Conservation (phyloP, 2,797 vertebrate species). For the Rhadinocentrus ornatus region DNA sequence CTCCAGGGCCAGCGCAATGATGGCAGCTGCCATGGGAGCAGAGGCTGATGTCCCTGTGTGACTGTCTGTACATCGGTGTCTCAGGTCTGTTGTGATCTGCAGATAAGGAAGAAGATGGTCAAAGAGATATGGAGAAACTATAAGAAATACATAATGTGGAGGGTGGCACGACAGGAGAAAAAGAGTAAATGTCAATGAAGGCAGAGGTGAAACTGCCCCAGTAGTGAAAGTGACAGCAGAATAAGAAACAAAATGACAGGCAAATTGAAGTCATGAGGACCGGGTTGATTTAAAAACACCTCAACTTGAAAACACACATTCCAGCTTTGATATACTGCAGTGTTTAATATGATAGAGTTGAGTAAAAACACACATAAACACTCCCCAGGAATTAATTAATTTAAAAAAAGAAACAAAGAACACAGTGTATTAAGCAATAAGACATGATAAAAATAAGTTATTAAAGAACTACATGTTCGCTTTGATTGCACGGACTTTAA, state of each 20-base stretch:
- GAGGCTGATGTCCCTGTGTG: conserved; percentile 98
- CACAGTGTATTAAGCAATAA: conserved; percentile 16
- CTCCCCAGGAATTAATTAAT: conserved; percentile 15
- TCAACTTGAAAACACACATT: conserved; percentile 62
- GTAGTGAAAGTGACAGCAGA: conserved; percentile 5
- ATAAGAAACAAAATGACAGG: conserved; percentile 15
- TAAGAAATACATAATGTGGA: not conserved
- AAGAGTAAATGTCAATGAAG: not conserved
- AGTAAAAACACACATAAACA: conserved; percentile 7
- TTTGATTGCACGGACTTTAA: conserved; percentile 52
- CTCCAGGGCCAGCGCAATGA: conserved; percentile 96
- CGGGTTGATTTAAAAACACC: conserved; percentile 59
- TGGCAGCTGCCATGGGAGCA: conserved; percentile 98
- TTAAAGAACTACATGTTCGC: conserved; percentile 45
- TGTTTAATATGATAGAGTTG: conserved; percentile 26
- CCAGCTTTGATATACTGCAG: conserved; percentile 51
- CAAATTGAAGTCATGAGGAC: conserved; percentile 45
- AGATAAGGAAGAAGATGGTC: conserved; percentile 15
- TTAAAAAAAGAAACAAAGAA: conserved; percentile 39
- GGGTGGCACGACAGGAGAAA: not conserved
- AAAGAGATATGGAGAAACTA: conserved; percentile 10
- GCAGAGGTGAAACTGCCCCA: conserved; percentile 1
- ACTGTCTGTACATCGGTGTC: conserved; percentile 98
- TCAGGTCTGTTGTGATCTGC: conserved; percentile 97
- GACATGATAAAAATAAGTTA: conserved; percentile 34